Percentiles rank a stretch among this genome's conserved stretches.
phyloP scores from a whole-genome alignment of 2,797 vertebrate species.

The Cuniculus paca region DNA sequence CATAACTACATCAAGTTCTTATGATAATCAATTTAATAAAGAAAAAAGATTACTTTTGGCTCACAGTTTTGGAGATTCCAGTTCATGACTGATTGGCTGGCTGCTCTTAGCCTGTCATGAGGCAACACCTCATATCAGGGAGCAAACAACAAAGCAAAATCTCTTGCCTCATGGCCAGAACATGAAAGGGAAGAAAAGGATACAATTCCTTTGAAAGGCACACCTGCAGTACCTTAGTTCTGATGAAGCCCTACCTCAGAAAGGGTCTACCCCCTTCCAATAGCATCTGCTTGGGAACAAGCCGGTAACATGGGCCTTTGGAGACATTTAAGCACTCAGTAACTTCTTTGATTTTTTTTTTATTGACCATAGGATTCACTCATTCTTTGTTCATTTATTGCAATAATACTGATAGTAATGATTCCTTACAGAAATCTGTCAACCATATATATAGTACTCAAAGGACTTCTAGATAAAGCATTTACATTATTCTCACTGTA shows the following conservation, averaged over 20 bases:
- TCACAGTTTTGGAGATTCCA: not conserved
- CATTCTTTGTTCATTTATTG: not conserved
- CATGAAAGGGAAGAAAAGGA: not conserved
- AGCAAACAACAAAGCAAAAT: not conserved
- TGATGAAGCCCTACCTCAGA: not conserved
- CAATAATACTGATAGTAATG: not conserved
- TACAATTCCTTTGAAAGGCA: not conserved
- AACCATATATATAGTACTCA: not conserved
- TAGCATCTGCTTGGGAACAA: not conserved
- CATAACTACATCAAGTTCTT: not conserved
- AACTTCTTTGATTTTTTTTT: not conserved
- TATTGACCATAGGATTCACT: not conserved
- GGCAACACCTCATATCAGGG: not conserved
- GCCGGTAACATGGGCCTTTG: too few relatives aligned
- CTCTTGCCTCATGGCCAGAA: not conserved
- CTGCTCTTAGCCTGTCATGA: not conserved
- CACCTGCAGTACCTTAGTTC: not conserved
- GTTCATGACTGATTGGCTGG: too few relatives aligned
- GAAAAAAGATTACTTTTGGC: fast-evolving
- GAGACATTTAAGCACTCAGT: not conserved
- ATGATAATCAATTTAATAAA: not conserved
- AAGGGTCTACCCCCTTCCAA: not conserved
- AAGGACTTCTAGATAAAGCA: not conserved
- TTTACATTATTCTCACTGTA: not conserved
- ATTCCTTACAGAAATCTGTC: not conserved